phyloP scores from a whole-genome alignment of 2,113 vertebrate genomes.

The Crotalus helleri region DNA sequence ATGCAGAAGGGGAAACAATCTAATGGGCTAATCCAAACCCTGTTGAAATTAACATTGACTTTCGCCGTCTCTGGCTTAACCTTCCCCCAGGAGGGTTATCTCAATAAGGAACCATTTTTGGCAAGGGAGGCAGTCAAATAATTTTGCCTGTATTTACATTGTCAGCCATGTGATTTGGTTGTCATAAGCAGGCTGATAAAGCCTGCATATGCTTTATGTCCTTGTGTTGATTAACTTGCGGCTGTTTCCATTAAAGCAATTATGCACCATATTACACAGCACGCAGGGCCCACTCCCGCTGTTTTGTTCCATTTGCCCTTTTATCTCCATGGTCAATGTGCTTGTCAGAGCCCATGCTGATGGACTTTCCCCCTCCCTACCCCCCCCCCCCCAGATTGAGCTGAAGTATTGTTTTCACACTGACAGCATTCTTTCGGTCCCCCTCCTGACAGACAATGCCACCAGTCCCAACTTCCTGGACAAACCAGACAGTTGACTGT shows the following conservation, averaged over 20 bases:
- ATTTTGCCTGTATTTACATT: conserved; percentile 9
- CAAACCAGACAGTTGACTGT: conserved; percentile 72
- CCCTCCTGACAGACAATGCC: conserved; percentile 62
- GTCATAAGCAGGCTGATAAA: not conserved
- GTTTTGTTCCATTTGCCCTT: conserved; percentile 37
- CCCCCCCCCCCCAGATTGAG: conserved; percentile 67
- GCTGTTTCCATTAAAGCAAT: not conserved
- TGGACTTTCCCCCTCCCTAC: conserved; percentile 70
- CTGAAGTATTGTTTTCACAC: conserved; percentile 62
- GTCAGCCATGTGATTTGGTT: not conserved
- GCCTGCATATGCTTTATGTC: not conserved
- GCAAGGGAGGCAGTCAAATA: conserved; percentile 26
- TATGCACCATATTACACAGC: not conserved
- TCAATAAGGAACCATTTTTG: conserved; percentile 17
- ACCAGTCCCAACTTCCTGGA: conserved; percentile 72
- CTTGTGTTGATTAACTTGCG: not conserved
- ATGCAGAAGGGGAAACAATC: not conserved
- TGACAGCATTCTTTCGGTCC: conserved; percentile 58
- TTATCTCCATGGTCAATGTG: conserved; percentile 47
- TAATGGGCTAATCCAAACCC: not conserved
- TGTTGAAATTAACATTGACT: conserved; percentile 41
- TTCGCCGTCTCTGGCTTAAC: conserved; percentile 1
- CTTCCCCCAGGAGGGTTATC: conserved; percentile 51
- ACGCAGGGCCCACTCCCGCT: not conserved
- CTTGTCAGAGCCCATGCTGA: conserved; percentile 52